A percentile compares a stretch with the other conserved stretches of the same genome.
Conservation (phyloP, 1,140 invertebrate genomes). For the Habropoda laboriosa region DNA sequence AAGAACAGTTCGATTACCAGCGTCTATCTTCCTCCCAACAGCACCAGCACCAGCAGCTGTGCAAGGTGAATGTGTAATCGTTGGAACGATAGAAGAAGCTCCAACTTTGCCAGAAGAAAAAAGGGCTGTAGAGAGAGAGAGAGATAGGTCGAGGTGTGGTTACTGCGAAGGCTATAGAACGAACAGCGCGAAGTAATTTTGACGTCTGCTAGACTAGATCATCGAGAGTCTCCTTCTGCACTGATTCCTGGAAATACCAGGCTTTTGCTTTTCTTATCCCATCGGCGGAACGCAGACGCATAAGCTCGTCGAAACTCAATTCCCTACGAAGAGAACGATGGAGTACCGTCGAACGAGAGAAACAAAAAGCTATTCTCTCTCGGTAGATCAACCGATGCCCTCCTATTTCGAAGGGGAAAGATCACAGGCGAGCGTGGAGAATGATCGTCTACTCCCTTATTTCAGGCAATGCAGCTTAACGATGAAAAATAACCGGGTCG, state of each 20-base stretch:
- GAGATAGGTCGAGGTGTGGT: not conserved
- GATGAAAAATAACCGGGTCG: slow-evolving; percentile 24
- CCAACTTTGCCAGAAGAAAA: not conserved
- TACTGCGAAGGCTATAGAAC: not conserved
- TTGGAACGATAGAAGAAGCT: slow-evolving; percentile 30
- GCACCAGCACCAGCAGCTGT: not conserved
- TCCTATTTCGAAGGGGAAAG: not conserved
- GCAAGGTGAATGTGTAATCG: slow-evolving; percentile 56
- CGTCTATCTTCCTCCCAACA: slow-evolving; percentile 14
- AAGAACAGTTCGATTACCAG: slow-evolving; percentile 59
- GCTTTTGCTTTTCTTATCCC: slow-evolving; percentile 15
- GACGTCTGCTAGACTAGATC: slow-evolving; percentile 14
- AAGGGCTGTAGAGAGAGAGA: not conserved
- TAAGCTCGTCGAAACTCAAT: slow-evolving; percentile 38
- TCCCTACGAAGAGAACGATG: slow-evolving; percentile 9
- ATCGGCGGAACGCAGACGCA: not conserved
- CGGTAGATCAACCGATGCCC: not conserved
- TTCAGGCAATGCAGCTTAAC: slow-evolving; percentile 23
- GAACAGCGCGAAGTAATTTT: slow-evolving; percentile 32
- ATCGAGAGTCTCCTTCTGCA: not conserved
- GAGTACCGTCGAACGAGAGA: not conserved
- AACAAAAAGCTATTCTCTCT: not conserved
- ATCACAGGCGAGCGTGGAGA: not conserved
- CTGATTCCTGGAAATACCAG: slow-evolving; percentile 29
- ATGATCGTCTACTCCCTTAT: slow-evolving; percentile 23